Evolutionary conservation across 2,797 vertebrate genomes (phyloP).

Genomic region (Crax fasciolata): DNA sequence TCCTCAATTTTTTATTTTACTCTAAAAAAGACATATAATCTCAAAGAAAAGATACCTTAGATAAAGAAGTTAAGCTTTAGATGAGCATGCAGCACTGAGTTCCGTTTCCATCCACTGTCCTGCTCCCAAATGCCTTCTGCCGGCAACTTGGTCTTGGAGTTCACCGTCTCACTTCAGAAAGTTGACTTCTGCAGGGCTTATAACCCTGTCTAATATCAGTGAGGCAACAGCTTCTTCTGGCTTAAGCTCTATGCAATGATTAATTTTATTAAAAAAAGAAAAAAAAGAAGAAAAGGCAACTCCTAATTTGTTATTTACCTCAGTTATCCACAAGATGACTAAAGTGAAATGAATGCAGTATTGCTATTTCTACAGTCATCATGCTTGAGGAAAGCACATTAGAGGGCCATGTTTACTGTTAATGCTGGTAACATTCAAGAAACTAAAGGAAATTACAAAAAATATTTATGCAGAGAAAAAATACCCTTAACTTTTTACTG

Average conservation of each 20-base stretch:
- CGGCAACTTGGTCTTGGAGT: not conserved
- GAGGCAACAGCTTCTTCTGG: not conserved
- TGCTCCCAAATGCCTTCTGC: not conserved
- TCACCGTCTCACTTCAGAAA: not conserved
- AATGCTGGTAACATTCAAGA: slow-evolving; percentile 36
- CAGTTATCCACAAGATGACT: not conserved
- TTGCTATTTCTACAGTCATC: not conserved
- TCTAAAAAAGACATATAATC: not conserved
- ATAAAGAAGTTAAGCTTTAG: not conserved
- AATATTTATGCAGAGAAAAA: slow-evolving; percentile 30
- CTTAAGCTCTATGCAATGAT: not conserved
- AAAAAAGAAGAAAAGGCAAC: not conserved
- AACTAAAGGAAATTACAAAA: slow-evolving; percentile 5
- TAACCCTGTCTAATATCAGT: rapidly evolving
- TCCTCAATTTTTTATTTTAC: slow-evolving; percentile 12
- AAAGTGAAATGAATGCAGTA: not conserved
- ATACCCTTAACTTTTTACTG: not conserved
- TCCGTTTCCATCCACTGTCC: rapidly evolving
- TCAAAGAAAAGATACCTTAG: not conserved
- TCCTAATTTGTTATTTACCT: slow-evolving; percentile 17
- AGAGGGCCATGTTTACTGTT: not conserved
- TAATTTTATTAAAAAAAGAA: not conserved
- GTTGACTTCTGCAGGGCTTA: not conserved
- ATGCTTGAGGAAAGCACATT: not conserved
- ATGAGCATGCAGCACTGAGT: not conserved